phyloP scores from a whole-genome alignment of 2,797 vertebrate genomes.

The Orientallactaga sibirica region DNA sequence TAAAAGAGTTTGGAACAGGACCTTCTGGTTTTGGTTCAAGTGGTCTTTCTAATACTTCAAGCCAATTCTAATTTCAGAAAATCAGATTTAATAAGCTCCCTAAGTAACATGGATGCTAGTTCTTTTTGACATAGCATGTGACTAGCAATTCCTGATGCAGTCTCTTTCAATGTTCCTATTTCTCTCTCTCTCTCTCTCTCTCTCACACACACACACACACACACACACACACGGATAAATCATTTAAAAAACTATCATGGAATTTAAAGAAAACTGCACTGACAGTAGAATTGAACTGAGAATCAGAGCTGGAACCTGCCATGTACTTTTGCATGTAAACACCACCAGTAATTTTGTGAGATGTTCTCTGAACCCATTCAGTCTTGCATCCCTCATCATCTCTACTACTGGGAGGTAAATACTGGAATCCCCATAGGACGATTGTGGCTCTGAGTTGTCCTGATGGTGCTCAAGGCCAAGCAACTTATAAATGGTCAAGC shows the following conservation, averaged over 20 bases:
- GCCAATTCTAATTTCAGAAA: neutral
- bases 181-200: too few relatives aligned
- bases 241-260: neutral
- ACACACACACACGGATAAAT: neutral
- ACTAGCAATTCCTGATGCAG: neutral
- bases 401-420: neutral
- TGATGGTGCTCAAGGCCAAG: neutral
- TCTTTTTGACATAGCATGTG: neutral
- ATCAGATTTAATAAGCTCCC: slow-evolving; percentile 16
- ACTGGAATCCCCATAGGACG: neutral
- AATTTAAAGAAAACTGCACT: neutral
- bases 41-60: neutral
- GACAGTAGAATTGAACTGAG: neutral
- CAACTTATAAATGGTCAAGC: neutral
- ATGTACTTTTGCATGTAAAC: neutral
- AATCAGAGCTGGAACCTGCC: neutral
- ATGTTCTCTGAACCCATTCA: neutral
- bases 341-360: neutral
- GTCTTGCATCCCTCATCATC: neutral
- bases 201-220: neutral
- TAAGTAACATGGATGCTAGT: neutral
- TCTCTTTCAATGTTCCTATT: neutral
- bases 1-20: neutral
- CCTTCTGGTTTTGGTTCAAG: neutral
- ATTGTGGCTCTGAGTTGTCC: neutral